Percentiles rank a stretch among this genome's conserved stretches.
phyloP scores from a whole-genome alignment of 2,113 vertebrate species.

The Psephotus haematonotus region DNA sequence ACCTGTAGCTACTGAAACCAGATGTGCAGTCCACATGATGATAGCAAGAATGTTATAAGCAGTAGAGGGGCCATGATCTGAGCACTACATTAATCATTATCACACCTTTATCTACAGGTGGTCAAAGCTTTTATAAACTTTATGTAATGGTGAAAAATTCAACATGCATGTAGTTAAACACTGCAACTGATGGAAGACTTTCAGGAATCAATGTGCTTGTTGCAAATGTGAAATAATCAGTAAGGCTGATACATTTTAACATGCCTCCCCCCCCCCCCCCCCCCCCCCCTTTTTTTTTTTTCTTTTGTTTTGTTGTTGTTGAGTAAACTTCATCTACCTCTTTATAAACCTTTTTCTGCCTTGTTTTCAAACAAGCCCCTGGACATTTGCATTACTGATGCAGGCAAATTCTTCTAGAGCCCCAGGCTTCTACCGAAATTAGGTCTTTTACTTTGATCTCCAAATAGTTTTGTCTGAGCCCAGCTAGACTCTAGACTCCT shows the following conservation, averaged over 20 bases:
- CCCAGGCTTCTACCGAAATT: not conserved
- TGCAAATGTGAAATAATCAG: not conserved
- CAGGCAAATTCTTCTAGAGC: not conserved
- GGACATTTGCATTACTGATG: not conserved
- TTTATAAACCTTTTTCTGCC: not conserved
- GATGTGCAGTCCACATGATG: not conserved
- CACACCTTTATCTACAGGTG: slow-evolving; percentile 16
- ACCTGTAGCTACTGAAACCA: slow-evolving; percentile 1
- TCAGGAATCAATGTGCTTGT: not conserved
- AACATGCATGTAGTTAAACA: not conserved
- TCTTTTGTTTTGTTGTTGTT: not conserved
- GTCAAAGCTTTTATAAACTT: not conserved
- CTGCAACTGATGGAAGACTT: not conserved
- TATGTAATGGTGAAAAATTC: not conserved
- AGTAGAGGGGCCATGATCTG: not conserved
- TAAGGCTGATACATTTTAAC: not conserved
- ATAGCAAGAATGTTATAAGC: not conserved
- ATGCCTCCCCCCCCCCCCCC: rapidly evolving
- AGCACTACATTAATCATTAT: slow-evolving; percentile 31
- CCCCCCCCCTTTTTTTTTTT: not conserved
- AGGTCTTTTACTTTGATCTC: not conserved
- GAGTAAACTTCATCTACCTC: not conserved
- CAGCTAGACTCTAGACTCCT: not conserved
- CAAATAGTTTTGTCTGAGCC: not conserved
- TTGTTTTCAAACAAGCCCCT: not conserved